phyloP scores from a whole-genome alignment of 2,888 invertebrate species.

The Mythimna impura region DNA sequence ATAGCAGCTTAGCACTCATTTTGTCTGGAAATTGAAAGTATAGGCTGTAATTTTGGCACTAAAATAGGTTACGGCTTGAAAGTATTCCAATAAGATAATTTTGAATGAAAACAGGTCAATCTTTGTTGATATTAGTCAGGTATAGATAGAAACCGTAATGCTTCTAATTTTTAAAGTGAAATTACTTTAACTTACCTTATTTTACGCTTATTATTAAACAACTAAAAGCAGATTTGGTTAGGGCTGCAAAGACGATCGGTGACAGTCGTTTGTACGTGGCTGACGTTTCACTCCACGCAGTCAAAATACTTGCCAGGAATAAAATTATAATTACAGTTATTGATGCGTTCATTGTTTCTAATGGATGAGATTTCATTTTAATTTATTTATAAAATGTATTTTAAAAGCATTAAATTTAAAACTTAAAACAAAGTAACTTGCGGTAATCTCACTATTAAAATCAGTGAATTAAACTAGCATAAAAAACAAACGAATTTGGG shows the following conservation, averaged over 20 bases:
- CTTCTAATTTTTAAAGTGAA: conserved; percentile 23
- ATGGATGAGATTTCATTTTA: not conserved
- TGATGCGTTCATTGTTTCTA: conserved; percentile 30
- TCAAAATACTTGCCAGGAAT: conserved; percentile 76
- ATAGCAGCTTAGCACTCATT: conserved; percentile 86
- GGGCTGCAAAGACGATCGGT: conserved; percentile 66
- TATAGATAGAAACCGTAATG: conserved; percentile 7
- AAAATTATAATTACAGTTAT: conserved; percentile 42
- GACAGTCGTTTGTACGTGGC: conserved; percentile 86
- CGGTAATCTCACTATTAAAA: not conserved
- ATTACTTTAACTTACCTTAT: conserved; percentile 66
- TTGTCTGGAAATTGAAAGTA: conserved; percentile 77
- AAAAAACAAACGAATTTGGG: not conserved
- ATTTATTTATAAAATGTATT: not conserved
- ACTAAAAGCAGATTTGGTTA: conserved; percentile 57
- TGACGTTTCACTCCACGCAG: conserved; percentile 90
- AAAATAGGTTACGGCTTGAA: conserved; percentile 44
- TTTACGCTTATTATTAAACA: conserved; percentile 64
- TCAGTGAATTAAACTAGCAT: not conserved
- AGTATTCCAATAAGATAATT: conserved; percentile 38
- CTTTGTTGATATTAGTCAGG: not conserved
- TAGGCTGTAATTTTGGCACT: conserved; percentile 34
- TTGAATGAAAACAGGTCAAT: conserved; percentile 65
- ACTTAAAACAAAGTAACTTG: not conserved
- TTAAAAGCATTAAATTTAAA: not conserved